Conservation (phyloP, 2,888 invertebrate species). For the Cylindroiulus punctatus region DNA sequence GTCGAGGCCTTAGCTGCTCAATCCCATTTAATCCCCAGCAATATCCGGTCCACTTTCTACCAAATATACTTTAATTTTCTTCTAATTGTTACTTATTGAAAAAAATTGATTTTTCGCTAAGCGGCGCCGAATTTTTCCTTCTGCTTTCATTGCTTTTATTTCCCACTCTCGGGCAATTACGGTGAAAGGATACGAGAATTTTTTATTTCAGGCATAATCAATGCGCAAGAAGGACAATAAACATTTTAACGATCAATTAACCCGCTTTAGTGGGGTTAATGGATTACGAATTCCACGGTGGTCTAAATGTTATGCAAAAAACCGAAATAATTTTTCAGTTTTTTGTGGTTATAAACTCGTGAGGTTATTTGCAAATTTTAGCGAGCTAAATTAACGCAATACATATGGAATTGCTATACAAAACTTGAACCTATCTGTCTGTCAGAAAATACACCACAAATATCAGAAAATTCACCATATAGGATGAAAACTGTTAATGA, state of each 20-base stretch:
- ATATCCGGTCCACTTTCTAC: background rate
- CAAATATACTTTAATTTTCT: background rate
- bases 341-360: background rate
- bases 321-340: background rate
- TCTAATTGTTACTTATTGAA: background rate
- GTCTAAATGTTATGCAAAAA: background rate
- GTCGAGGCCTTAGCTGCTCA: too few species aligned
- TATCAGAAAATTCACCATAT: too few species aligned
- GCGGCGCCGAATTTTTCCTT: background rate
- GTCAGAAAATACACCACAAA: too few species aligned
- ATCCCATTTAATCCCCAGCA: too few species aligned
- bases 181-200: background rate
- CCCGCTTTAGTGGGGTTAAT: background rate
- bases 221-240: constrained; percentile 8
- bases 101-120: constrained; percentile 25
- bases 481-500: too few species aligned
- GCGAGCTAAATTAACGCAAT: too few species aligned
- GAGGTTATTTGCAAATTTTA: too few species aligned
- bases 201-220: constrained; percentile 8
- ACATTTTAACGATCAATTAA: constrained; percentile 13
- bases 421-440: too few species aligned
- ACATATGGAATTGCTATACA: too few species aligned
- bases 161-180: background rate
- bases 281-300: background rate
- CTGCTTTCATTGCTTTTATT: background rate